A percentile compares a stretch with the other conserved stretches of the same genome.
Conservation (phyloP, 1,140 invertebrate species). For the Phenacoccus solenopsis region DNA sequence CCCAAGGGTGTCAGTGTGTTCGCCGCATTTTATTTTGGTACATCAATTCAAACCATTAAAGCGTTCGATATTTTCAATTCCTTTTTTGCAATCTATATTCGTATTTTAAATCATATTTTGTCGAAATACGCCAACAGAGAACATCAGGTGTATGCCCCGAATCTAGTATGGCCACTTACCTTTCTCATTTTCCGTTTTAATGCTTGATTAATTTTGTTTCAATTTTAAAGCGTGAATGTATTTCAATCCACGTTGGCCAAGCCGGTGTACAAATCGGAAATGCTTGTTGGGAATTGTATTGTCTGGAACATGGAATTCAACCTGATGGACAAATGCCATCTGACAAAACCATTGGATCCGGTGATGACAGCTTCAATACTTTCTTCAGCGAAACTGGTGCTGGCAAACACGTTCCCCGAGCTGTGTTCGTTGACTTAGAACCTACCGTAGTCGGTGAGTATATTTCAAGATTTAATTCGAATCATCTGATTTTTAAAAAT, state of each 20-base stretch:
- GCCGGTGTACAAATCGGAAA: conserved; percentile 64
- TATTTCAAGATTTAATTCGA: neutral
- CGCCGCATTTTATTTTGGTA: too few relatives aligned
- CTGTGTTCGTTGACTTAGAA: conserved; percentile 76
- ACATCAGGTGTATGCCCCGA: too few relatives aligned
- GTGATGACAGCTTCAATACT: conserved; percentile 75
- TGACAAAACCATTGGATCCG: conserved; percentile 48
- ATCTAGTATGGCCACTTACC: too few relatives aligned
- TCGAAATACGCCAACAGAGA: too few relatives aligned
- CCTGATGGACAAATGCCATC: conserved; percentile 56
- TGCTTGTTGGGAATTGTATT: conserved; percentile 66
- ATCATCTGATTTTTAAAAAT: neutral
- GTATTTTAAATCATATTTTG: too few relatives aligned
- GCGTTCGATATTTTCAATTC: too few relatives aligned
- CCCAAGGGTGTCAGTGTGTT: too few relatives aligned
- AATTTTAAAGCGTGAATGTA: conserved; percentile 57
- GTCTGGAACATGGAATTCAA: conserved; percentile 76
- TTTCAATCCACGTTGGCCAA: conserved; percentile 78
- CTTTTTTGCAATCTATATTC: too few relatives aligned
- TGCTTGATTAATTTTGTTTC: too few relatives aligned
- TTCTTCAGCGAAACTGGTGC: conserved; percentile 82
- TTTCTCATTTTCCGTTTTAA: too few relatives aligned
- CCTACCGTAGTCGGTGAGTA: conserved; percentile 66
- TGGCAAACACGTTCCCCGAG: conserved; percentile 72
- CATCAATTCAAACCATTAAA: too few relatives aligned